A percentile compares a stretch with the other conserved stretches of the same genome.
These are phyloP conservation scores for Ceratosolen solmsi DNA, from an alignment of 1,140 invertebrate species.

Conservation along the genomic window DNA sequence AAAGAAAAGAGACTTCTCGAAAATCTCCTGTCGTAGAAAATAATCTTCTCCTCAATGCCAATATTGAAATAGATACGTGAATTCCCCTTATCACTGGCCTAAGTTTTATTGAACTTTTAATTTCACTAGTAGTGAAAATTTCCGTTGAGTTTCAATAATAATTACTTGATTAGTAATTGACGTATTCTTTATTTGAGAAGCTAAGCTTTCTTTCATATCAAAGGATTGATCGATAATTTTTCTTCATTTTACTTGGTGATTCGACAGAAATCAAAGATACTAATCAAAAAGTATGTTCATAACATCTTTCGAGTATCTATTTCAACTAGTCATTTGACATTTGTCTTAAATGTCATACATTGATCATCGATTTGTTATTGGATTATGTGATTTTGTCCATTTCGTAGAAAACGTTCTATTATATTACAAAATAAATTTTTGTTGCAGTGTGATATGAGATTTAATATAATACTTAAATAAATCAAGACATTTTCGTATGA, in stretches of 20 bases:
- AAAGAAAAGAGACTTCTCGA: not conserved
- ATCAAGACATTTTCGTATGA: not conserved
- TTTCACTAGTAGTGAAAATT: not conserved
- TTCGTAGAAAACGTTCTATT: constrained; percentile 8
- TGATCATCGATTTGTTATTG: constrained; percentile 6
- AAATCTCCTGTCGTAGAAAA: not conserved
- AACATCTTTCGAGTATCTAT: constrained; percentile 30
- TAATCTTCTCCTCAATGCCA: not conserved
- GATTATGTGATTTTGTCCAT: not conserved
- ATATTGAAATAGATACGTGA: no score
- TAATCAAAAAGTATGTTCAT: constrained; percentile 37
- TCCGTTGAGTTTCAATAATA: no score
- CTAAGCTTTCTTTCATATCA: not conserved
- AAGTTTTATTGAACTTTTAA: not conserved
- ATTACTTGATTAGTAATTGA: no score
- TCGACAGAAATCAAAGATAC: constrained; percentile 47
- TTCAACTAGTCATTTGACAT: constrained; percentile 47
- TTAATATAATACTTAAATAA: not conserved
- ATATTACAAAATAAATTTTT: not conserved
- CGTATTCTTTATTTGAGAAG: no score
- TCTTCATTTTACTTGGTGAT: constrained; percentile 43
- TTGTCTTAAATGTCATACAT: constrained; percentile 4
- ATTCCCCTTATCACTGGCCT: not conserved
- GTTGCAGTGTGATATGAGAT: not conserved
- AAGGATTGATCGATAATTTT: constrained; percentile 14